phyloP scores from a whole-genome alignment of 2,888 invertebrate genomes.

The Paralinhomoeus sp. region DNA sequence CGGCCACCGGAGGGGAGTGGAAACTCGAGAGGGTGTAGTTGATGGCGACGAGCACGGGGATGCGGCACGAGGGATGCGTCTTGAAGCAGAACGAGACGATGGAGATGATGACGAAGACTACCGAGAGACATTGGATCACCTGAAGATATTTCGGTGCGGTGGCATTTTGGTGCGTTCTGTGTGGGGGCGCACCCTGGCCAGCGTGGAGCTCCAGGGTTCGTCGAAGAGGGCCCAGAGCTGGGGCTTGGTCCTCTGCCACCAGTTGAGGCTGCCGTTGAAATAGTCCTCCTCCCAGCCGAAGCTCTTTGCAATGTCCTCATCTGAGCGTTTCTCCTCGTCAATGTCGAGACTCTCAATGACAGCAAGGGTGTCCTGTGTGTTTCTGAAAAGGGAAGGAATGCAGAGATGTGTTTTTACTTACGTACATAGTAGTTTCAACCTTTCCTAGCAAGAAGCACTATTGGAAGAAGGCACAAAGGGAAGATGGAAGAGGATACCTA shows the following conservation, averaged over 20 bases:
- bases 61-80: constrained; percentile 83
- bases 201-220: constrained; percentile 90
- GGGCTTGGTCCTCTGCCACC: constrained; percentile 83
- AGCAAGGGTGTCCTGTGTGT: constrained; percentile 93
- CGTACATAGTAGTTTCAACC: too few species aligned
- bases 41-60: constrained; percentile 36
- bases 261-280: constrained; percentile 32
- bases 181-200: constrained; percentile 36
- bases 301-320: constrained; percentile 87
- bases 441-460: too few species aligned
- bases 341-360: constrained; percentile 88
- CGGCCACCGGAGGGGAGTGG: too few species aligned
- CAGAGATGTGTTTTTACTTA: too few species aligned
- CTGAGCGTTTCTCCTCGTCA: constrained; percentile 54
- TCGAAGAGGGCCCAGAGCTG: constrained; percentile 97
- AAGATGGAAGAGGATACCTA: too few species aligned
- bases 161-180: too few species aligned
- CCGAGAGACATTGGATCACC: constrained; percentile 74
- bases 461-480: too few species aligned
- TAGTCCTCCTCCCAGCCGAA: constrained; percentile 93
- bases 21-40: too few species aligned
- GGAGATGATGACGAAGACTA: constrained; percentile 84
- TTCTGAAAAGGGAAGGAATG: constrained; percentile 37
- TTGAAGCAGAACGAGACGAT: constrained; percentile 84
- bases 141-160: constrained; percentile 30